Conservation (phyloP, 2,797 vertebrate species). For the Sebastes iracundus region DNA sequence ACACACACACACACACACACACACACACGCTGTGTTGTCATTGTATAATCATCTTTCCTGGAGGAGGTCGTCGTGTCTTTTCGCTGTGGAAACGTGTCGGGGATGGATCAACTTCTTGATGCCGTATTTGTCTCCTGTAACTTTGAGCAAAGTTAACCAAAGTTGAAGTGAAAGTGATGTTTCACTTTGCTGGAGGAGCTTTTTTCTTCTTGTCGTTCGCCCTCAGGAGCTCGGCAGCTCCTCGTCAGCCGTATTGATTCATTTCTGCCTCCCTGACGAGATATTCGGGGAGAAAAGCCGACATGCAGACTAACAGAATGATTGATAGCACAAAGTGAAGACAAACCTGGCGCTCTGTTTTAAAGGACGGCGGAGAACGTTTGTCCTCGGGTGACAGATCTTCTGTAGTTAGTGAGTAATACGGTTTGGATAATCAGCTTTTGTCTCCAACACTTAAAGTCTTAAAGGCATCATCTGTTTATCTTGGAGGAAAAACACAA, state of each 20-base stretch:
- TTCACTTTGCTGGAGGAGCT: conserved; percentile 17
- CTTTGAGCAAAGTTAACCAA: conserved; percentile 60
- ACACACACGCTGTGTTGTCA: neutral
- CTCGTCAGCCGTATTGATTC: conserved; percentile 31
- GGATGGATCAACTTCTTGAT: conserved; percentile 26
- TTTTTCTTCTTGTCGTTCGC: conserved; percentile 5
- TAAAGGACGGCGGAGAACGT: conserved; percentile 6
- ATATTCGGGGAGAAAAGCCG: conserved; percentile 17
- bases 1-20: conserved; percentile 26
- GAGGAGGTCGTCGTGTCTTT: conserved; percentile 38
- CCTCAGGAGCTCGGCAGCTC: conserved; percentile 35
- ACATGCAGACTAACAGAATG: neutral
- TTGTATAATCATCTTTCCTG: conserved; percentile 1
- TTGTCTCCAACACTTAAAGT: neutral
- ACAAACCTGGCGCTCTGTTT: neutral
- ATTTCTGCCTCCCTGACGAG: conserved; percentile 28
- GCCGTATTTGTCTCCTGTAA: conserved; percentile 28
- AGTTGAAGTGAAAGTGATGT: conserved; percentile 45
- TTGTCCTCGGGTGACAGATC: conserved; percentile 29
- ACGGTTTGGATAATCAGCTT: neutral
- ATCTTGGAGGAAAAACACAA: neutral
- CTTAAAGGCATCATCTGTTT: neutral
- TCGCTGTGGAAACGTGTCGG: neutral
- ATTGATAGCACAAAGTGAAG: conserved; percentile 36
- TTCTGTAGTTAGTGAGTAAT: neutral